Evolutionary conservation across 92 coral and sea anemone species (phyloP), one percentile per base, ranked within the genome.

Genomic region (Porites rus): DNA sequence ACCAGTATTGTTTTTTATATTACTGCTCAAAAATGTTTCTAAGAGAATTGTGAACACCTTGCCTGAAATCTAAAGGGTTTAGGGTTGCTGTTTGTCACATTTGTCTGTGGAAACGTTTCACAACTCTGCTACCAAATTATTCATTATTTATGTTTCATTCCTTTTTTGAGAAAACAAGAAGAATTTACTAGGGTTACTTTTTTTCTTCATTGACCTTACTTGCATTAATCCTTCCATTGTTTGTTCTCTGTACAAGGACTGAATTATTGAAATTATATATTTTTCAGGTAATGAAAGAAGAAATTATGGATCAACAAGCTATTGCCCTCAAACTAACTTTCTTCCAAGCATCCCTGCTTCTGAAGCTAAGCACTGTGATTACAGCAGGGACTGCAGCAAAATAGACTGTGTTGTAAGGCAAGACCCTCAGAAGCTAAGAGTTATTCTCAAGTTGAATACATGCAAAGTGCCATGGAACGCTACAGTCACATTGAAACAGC

Each of bases 331-430:
- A 5, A 43, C 71, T 19, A 12, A 64, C 12, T 65, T 66, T 8
- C 14, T 65, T 6, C 83, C 83, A 1, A 6, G 31, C 10, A 16
- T 10, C 3, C 19, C 60, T 5, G 46, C 22, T 50, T 10, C 56
- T 64, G 1, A 52, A 25, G n/a, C 10, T 7, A 81, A 69, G 28
- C 58, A 72, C 7, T 81, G 85, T 14, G 46, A 6, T 70, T 69
- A 7, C 17, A 81, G 68, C 31, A 22, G 17, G 18, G 31, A 81
- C 38, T 81, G 85, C 68, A 81, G 85, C 17, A 69, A 25, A n/a
- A 68, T 69, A 4, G n/a, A 56, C 2, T 81, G 85, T 25, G 21
- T 25, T 10, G 20, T 12, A 17, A 21, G 10, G 19, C 21, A 14
- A 17, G 59, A 5, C 13, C 58, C 53, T 19, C 77, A 54, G 5